A percentile compares a stretch with the other conserved stretches of the same genome.
phyloP scores from a whole-genome alignment of 1,140 invertebrate species.

The Macrobrachium nipponense region DNA sequence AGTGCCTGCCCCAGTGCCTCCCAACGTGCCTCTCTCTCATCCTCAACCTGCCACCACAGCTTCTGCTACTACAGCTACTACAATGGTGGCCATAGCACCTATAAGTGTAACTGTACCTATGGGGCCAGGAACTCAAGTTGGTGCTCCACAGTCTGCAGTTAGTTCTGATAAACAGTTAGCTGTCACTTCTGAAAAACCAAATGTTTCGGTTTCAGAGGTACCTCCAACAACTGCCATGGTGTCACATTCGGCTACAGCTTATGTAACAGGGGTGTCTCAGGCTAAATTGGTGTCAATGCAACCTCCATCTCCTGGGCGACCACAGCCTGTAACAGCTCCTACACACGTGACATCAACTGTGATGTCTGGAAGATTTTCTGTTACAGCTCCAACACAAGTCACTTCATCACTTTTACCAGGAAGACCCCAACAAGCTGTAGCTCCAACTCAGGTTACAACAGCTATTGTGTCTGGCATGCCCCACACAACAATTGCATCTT shows the following conservation, averaged over 20 bases:
- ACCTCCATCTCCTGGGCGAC: background rate
- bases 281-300: too few relatives aligned
- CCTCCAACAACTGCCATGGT: constrained; percentile 20
- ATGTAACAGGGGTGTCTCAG: constrained; percentile 31
- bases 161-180: background rate
- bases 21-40: constrained; percentile 53
- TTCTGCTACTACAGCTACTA: constrained; percentile 9
- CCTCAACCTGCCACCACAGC: constrained; percentile 47
- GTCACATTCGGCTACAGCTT: constrained; percentile 17
- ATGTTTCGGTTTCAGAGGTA: constrained; percentile 31
- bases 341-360: constrained; percentile 18
- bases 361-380: constrained; percentile 8
- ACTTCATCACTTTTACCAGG: constrained; percentile 5
- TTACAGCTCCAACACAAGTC: constrained; percentile 14
- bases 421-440: constrained; percentile 15
- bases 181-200: constrained; percentile 32
- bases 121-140: constrained; percentile 27
- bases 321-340: constrained; percentile 6
- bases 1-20: constrained; percentile 62
- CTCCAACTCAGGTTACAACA: constrained; percentile 31
- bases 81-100: constrained; percentile 45
- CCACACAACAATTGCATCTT: constrained; percentile 17
- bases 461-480: constrained; percentile 38
- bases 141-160: constrained; percentile 9
- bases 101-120: constrained; percentile 50